Base-by-base conservation (phyloP, 2,888 invertebrate genomes). In the Campoletis raptor region DNA sequence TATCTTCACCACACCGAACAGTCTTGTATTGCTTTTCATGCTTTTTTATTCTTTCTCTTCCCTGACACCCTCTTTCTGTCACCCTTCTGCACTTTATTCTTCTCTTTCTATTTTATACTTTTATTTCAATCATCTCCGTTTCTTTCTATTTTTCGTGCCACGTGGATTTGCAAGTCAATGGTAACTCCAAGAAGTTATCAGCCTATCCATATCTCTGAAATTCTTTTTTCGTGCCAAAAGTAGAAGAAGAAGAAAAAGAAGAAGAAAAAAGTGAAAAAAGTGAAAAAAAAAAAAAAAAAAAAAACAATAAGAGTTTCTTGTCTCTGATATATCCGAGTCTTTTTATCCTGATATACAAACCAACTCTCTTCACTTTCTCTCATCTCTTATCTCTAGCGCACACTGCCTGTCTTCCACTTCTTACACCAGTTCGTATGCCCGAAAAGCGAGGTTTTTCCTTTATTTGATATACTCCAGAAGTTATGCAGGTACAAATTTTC, bases 101-200 rank as follows among this genome's bases (percentile, higher is more conserved):
- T 85, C 77, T 10, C 83, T 81, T 85, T 85, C 81, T 77, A 74
- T 86, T 74, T 86, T 57, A 30, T 30, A 72, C 72, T 84, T 73
- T 77, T 52, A 69, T 81, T 64, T 78, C 69, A 48, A 61, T 72
- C 78, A 40, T 81, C 73, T 85, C 81, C 73, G 64, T 61, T 80
- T 70, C 61, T 45, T 70, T 45, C 45, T 80, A 85, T 83, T 80
- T 86, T 81, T 85, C 79, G 73, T 80, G 67, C 78, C 69, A 78
- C 72, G 78, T 72, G 86, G 86, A 90, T 91, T 90, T 90, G 90
- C 90, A 91, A 91, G 89, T 91, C 89, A 90, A 90, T 90, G 89
- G 87, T 83, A 85, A 89, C 89, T 83, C 79, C 70, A 57, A 81
- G 86, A 88, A 90, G 89, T 90, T 91, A 90, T 89, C 90, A 89